Evolutionary conservation across 2,888 invertebrate genomes (phyloP).

Genomic region (Amphipyra tragopoginis): DNA sequence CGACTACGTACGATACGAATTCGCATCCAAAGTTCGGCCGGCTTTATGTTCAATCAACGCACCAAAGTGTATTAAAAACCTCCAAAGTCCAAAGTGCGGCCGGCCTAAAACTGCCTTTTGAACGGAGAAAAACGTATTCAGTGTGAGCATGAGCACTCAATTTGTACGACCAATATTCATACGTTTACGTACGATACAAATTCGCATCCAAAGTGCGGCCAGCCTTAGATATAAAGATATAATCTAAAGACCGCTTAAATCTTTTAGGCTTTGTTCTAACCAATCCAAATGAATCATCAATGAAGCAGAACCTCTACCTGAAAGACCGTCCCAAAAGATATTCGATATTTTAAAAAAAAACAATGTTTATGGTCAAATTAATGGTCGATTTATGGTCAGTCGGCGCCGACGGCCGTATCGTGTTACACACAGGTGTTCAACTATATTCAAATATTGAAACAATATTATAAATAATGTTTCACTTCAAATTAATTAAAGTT

Average conservation of each 20-base stretch:
- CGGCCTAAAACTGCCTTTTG: too few species aligned
- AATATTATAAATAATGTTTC: conserved; percentile 52
- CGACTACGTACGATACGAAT: too few species aligned
- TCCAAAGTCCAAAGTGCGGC: too few species aligned
- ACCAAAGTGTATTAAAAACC: too few species aligned
- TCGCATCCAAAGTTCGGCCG: too few species aligned
- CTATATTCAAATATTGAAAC: conserved; percentile 58
- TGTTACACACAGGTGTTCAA: conserved; percentile 74
- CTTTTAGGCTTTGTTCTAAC: background rate
- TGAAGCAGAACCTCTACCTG: conserved; percentile 40
- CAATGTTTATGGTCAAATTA: conserved; percentile 57
- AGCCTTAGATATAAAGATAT: too few species aligned
- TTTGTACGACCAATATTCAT: too few species aligned
- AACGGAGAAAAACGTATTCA: too few species aligned
- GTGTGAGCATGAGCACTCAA: too few species aligned
- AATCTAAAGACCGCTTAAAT: background rate
- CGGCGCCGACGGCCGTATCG: conserved; percentile 59
- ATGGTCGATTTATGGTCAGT: conserved; percentile 52
- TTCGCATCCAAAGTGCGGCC: too few species aligned
- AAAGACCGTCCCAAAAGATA: conserved; percentile 41
- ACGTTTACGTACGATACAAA: too few species aligned
- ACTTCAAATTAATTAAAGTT: conserved; percentile 58
- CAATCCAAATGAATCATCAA: conserved; percentile 20
- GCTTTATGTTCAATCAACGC: too few species aligned
- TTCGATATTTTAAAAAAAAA: conserved; percentile 54